These are phyloP conservation scores for Plagodis dolabraria DNA, from an alignment of 2,888 invertebrate genomes.

Conservation along the genomic window DNA sequence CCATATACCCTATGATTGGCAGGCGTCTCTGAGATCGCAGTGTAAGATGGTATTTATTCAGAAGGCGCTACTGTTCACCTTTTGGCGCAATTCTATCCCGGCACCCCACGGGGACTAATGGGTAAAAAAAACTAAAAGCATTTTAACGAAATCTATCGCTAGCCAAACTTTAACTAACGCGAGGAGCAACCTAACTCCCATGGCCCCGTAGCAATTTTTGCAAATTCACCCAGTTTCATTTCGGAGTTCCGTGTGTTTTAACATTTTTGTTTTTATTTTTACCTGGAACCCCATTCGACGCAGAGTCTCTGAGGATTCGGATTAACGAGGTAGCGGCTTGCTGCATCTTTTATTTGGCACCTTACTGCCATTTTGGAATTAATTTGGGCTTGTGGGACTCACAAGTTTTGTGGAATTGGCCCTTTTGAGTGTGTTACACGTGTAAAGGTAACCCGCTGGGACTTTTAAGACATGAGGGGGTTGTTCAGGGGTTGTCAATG, in stretches of 20 bases:
- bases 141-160: conserved; percentile 21
- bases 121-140: conserved; percentile 13
- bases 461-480: neutral
- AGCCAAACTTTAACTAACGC: conserved; percentile 26
- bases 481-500: conserved; percentile 1
- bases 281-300: conserved; percentile 34
- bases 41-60: too few relatives aligned
- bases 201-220: conserved; percentile 66
- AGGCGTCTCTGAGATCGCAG: too few relatives aligned
- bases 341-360: conserved; percentile 50
- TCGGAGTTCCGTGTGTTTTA: conserved; percentile 43
- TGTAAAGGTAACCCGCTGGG: conserved; percentile 8
- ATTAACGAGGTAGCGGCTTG: conserved; percentile 50
- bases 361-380: conserved; percentile 36
- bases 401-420: conserved; percentile 11
- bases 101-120: conserved; percentile 3
- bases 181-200: conserved; percentile 39
- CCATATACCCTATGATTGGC: too few relatives aligned
- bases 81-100: too few relatives aligned
- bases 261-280: conserved; percentile 44
- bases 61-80: too few relatives aligned
- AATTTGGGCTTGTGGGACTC: conserved; percentile 27
- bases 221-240: conserved; percentile 66
- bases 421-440: conserved; percentile 16
- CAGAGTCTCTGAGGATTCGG: conserved; percentile 42